These are phyloP conservation scores for Drosophila ananassae DNA, from an alignment of 1,140 invertebrate species.

Conservation along the genomic window DNA sequence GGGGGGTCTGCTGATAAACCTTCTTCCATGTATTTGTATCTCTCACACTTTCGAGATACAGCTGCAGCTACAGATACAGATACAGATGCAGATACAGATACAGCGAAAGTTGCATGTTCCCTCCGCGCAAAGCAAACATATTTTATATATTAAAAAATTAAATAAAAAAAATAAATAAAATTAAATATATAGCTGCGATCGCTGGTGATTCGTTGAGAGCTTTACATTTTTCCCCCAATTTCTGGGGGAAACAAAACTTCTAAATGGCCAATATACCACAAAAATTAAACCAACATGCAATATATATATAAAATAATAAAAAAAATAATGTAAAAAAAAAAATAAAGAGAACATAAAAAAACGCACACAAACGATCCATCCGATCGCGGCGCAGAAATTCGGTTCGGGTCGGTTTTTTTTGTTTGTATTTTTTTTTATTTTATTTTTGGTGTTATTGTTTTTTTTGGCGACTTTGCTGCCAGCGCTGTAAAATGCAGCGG, in stretches of 20 bases:
- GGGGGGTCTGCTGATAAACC: conserved; percentile 17
- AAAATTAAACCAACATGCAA: neutral
- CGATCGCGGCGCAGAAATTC: conserved; percentile 23
- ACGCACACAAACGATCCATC: conserved; percentile 14
- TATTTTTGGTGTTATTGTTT: neutral
- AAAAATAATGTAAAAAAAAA: conserved; percentile 1
- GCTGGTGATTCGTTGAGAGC: conserved; percentile 4
- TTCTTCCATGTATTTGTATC: conserved; percentile 4
- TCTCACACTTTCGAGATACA: neutral
- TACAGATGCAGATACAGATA: conserved; percentile 11
- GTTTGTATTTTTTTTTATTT: neutral
- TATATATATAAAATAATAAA: neutral
- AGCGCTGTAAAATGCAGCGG: conserved; percentile 37
- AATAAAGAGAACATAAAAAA: conserved; percentile 19
- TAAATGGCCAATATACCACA: conserved; percentile 25
- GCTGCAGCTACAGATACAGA: conserved; percentile 14
- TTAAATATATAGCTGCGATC: too few species aligned
- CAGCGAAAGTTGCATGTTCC: conserved; percentile 26
- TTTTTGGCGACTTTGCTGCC: conserved; percentile 26
- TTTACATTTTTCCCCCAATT: conserved; percentile 28
- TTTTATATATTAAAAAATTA: neutral
- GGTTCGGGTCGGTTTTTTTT: neutral
- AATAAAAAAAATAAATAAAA: neutral
- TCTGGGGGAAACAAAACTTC: conserved; percentile 47
- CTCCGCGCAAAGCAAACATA: conserved; percentile 29